Percentiles rank a stretch among this genome's conserved stretches.
Conservation (phyloP, 2,113 vertebrate genomes). For the Aramus guarauna region DNA sequence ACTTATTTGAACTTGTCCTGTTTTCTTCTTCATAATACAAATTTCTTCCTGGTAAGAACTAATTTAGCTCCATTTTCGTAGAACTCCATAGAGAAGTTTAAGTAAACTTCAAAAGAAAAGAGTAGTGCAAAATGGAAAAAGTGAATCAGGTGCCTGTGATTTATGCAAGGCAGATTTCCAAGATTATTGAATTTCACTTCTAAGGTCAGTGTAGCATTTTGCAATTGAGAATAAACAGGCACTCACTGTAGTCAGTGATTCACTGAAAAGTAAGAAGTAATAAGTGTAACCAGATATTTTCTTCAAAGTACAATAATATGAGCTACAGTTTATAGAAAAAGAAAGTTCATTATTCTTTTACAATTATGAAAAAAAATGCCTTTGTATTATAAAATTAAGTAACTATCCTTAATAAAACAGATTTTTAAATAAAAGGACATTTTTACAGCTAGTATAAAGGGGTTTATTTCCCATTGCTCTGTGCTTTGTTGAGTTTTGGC, state of each 20-base stretch:
- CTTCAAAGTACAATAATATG: not conserved
- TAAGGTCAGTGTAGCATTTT: not conserved
- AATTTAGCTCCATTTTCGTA: not conserved
- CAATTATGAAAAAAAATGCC: not conserved
- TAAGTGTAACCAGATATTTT: not conserved
- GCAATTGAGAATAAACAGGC: conserved; percentile 28
- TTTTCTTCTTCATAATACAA: not conserved
- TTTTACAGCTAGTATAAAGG: not conserved
- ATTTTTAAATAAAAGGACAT: not conserved
- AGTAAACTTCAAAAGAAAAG: not conserved
- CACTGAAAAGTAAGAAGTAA: not conserved
- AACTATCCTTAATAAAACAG: not conserved
- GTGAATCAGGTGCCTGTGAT: conserved; percentile 17
- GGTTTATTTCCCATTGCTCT: not conserved
- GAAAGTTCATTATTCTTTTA: not conserved
- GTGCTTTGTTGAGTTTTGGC: not conserved
- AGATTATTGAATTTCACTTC: conserved; percentile 37
- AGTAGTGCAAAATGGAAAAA: conserved; percentile 3
- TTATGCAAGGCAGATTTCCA: conserved; percentile 29
- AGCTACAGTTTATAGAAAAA: not conserved
- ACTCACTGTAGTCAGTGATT: not conserved
- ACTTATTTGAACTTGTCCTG: not conserved
- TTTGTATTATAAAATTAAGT: not conserved
- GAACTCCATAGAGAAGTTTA: not conserved
- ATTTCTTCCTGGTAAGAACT: not conserved